These are phyloP conservation scores for Bubo scandiacus DNA, from an alignment of 2,113 vertebrate genomes.

Conservation along the genomic window DNA sequence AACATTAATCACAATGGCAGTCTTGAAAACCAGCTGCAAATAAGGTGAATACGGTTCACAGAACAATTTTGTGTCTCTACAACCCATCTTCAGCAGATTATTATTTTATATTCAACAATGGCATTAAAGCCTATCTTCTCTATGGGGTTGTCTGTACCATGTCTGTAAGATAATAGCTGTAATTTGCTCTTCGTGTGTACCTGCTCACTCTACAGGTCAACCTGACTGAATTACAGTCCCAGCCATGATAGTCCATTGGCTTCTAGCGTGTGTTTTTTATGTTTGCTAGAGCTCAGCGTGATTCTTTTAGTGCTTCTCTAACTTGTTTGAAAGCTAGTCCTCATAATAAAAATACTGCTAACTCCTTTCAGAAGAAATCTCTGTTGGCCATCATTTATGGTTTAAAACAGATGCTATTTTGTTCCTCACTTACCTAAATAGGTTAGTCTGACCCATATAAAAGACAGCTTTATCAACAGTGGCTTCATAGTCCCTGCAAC, in stretches of 20 bases:
- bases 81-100: neutral
- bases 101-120: neutral
- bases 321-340: neutral
- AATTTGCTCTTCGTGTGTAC: neutral
- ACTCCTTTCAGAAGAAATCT: neutral
- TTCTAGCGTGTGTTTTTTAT: neutral
- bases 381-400: neutral
- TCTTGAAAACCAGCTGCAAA: neutral
- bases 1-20: neutral
- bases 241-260: neutral
- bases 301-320: neutral
- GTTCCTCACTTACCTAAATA: neutral
- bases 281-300: neutral
- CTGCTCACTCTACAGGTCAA: neutral
- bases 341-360: neutral
- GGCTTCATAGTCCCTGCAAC: neutral
- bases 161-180: neutral
- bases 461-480: neutral
- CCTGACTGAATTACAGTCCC: constrained; percentile 19
- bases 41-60: neutral
- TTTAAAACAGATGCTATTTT: neutral
- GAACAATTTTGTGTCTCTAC: neutral
- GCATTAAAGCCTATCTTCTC: neutral
- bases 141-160: neutral
- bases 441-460: neutral